phyloP scores from a whole-genome alignment of 2,797 vertebrate genomes.

The Cygnus olor region DNA sequence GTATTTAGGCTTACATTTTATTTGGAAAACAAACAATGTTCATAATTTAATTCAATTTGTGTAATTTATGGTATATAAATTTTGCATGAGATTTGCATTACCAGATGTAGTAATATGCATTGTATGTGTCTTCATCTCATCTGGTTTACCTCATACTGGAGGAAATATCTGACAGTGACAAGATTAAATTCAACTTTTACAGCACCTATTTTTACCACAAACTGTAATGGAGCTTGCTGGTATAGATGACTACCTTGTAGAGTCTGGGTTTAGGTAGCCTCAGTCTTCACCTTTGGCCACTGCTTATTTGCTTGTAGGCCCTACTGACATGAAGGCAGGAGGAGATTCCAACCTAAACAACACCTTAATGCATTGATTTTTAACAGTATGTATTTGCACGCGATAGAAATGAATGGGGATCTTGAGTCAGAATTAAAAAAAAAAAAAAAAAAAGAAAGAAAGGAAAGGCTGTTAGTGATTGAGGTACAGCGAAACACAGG shows the following conservation, averaged over 20 bases:
- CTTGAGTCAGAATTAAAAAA: background rate
- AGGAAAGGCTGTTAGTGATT: background rate
- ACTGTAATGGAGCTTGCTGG: background rate
- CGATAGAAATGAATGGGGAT: background rate
- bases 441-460: background rate
- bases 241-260: background rate
- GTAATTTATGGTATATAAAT: background rate
- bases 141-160: background rate
- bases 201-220: background rate
- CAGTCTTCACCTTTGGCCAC: background rate
- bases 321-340: background rate
- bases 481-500: background rate
- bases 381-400: background rate
- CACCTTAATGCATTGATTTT: background rate
- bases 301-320: background rate
- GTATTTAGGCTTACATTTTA: background rate
- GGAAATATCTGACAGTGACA: background rate
- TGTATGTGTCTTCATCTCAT: background rate
- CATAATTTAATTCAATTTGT: background rate
- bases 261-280: background rate
- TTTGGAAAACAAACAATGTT: background rate
- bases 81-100: background rate
- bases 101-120: background rate
- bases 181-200: background rate
- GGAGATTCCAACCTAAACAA: background rate